phyloP scores from a whole-genome alignment of 2,888 invertebrate species.

The Torymus aiolomorphi region DNA sequence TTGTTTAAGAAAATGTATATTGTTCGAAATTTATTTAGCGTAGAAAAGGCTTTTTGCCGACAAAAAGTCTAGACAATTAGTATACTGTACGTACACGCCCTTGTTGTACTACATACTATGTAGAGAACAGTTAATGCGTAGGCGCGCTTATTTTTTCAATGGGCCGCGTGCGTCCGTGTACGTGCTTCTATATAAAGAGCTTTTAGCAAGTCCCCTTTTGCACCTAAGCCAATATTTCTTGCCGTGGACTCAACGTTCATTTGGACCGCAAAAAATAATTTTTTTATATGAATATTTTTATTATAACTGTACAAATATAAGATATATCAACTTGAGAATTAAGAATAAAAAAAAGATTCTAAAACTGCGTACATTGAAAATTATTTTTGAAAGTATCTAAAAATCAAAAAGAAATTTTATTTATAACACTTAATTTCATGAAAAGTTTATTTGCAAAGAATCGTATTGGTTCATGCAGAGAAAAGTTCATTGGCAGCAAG shows the following conservation, averaged over 20 bases:
- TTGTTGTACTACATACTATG: constrained; percentile 6
- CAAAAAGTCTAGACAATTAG: constrained; percentile 6
- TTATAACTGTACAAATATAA: background rate
- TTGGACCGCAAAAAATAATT: no score
- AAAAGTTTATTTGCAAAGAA: no score
- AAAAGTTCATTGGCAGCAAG: no score
- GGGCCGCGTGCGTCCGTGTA: background rate
- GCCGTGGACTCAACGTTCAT: no score
- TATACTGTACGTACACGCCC: constrained; percentile 18
- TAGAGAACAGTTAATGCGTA: constrained; percentile 2
- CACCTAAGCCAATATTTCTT: background rate
- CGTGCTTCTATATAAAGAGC: constrained; percentile 23
- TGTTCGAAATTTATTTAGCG: background rate
- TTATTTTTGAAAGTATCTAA: no score
- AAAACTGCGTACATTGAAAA: no score
- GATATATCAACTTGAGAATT: no score
- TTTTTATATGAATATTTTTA: background rate
- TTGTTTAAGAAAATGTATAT: no score
- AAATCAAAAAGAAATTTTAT: no score
- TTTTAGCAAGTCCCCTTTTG: constrained; percentile 34
- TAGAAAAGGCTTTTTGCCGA: constrained; percentile 12
- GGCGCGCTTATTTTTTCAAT: background rate
- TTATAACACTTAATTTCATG: no score
- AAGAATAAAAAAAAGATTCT: no score
- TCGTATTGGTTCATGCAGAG: no score